These are phyloP conservation scores for Suncus etruscus DNA, from an alignment of 2,113 vertebrate species.

Conservation along the genomic window DNA sequence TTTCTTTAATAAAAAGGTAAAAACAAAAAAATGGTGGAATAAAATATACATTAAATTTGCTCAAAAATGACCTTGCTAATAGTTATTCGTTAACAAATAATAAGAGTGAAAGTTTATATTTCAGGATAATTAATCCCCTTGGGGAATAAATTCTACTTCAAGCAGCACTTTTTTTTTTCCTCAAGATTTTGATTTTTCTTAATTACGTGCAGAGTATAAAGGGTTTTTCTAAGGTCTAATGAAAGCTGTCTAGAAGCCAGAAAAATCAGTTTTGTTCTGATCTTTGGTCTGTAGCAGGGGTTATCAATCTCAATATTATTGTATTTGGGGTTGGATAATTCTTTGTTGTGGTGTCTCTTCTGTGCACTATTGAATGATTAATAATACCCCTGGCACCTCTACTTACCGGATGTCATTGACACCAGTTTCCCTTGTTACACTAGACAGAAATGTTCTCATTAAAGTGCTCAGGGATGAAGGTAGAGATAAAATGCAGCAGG, in stretches of 20 bases:
- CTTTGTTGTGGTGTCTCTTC: not conserved
- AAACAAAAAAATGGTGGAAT: not conserved
- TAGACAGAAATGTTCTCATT: not conserved
- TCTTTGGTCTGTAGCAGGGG: not conserved
- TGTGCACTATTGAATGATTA: not conserved
- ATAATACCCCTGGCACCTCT: not conserved
- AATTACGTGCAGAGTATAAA: not conserved
- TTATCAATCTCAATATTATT: not conserved
- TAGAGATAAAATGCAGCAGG: too few relatives aligned
- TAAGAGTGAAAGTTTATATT: not conserved
- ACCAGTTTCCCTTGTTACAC: not conserved
- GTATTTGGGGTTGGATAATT: not conserved
- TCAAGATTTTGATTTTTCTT: slow-evolving; percentile 16
- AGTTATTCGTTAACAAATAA: not conserved
- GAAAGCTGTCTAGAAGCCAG: not conserved
- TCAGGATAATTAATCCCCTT: slow-evolving; percentile 42
- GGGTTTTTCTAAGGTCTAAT: slow-evolving; percentile 25
- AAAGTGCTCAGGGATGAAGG: too few relatives aligned
- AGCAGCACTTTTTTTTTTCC: not conserved
- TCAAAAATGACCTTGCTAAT: slow-evolving; percentile 16
- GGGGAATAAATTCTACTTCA: not conserved
- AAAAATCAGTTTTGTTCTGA: not conserved
- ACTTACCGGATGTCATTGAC: not conserved
- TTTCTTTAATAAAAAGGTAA: slow-evolving; percentile 63
- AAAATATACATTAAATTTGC: slow-evolving; percentile 1